These are phyloP conservation scores for Cephus pulcher DNA, from an alignment of 2,888 invertebrate species.

Conservation along the genomic window DNA sequence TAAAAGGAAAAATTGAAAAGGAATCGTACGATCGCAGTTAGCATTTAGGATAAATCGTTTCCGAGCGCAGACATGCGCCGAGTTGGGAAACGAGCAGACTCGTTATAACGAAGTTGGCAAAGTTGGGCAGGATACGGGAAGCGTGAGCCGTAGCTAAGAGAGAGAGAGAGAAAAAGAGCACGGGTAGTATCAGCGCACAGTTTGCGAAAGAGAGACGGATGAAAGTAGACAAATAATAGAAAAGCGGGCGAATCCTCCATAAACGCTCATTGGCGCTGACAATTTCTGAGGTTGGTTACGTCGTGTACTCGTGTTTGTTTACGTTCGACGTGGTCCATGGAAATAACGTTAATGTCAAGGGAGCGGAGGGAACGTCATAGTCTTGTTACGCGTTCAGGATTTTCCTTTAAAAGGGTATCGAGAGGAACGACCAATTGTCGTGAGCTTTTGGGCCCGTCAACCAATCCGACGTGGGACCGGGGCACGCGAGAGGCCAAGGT, in stretches of 20 bases:
- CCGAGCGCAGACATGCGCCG: not conserved
- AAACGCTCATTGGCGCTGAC: not conserved
- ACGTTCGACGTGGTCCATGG: not conserved
- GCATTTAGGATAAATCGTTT: not conserved
- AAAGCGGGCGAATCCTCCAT: not conserved
- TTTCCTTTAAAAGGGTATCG: not conserved
- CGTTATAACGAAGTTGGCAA: not conserved
- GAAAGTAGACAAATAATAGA: not conserved
- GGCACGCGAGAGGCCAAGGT: conserved; percentile 33
- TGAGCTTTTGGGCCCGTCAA: conserved; percentile 7
- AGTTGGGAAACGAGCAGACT: not conserved
- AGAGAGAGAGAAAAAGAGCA: not conserved
- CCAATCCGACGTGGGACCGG: conserved; percentile 7
- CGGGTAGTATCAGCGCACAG: too few relatives aligned
- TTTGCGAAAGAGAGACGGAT: not conserved
- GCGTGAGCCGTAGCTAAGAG: not conserved
- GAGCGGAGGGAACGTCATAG: not conserved
- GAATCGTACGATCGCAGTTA: not conserved
- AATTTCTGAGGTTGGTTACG: not conserved
- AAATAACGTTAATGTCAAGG: not conserved
- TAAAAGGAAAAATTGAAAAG: not conserved
- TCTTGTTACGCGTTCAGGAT: not conserved
- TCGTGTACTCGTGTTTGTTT: not conserved
- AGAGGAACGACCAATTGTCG: conserved; percentile 4
- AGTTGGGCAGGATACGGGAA: not conserved